Evolutionary conservation across 1,140 invertebrate species (phyloP).

Genomic region (Asobara japonica): DNA sequence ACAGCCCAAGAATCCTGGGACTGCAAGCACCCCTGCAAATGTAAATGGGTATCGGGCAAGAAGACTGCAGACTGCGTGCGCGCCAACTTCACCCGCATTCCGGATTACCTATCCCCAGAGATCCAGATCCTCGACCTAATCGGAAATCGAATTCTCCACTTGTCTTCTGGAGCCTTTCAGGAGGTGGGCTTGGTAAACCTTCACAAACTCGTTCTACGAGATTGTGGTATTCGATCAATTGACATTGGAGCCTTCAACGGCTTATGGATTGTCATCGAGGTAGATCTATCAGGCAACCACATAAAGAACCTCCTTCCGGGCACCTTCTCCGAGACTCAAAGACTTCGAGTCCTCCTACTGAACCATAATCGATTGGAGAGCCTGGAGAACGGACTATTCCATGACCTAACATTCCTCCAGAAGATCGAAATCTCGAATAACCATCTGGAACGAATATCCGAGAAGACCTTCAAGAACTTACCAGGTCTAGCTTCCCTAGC

Average conservation of each 20-base stretch:
- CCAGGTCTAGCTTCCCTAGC: slow-evolving; percentile 74
- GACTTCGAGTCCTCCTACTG: slow-evolving; percentile 76
- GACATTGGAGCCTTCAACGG: slow-evolving; percentile 78
- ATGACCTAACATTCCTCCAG: slow-evolving; percentile 77
- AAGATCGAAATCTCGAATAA: slow-evolving; percentile 82
- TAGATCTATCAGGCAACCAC: slow-evolving; percentile 84
- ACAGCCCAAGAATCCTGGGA: slow-evolving; percentile 68
- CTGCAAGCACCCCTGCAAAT: slow-evolving; percentile 73
- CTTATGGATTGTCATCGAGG: slow-evolving; percentile 82
- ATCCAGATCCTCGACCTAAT: slow-evolving; percentile 82
- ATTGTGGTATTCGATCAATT: slow-evolving; percentile 77
- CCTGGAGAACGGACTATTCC: slow-evolving; percentile 79
- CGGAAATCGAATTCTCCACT: slow-evolving; percentile 74
- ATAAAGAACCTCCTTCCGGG: slow-evolving; percentile 75
- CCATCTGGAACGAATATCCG: slow-evolving; percentile 73
- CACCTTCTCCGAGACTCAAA: slow-evolving; percentile 76
- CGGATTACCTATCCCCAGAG: slow-evolving; percentile 75
- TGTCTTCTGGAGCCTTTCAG: slow-evolving; percentile 76
- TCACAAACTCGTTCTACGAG: slow-evolving; percentile 79
- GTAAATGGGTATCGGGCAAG: slow-evolving; percentile 82
- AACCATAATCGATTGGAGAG: slow-evolving; percentile 78
- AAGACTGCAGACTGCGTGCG: slow-evolving; percentile 82
- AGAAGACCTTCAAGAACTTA: slow-evolving; percentile 77
- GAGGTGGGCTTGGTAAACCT: slow-evolving; percentile 78
- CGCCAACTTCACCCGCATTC: slow-evolving; percentile 74